Percentiles rank a stretch among this genome's conserved stretches.
These are phyloP conservation scores for Pygoscelis adeliae DNA, from an alignment of 2,113 vertebrate genomes.

Conservation along the genomic window DNA sequence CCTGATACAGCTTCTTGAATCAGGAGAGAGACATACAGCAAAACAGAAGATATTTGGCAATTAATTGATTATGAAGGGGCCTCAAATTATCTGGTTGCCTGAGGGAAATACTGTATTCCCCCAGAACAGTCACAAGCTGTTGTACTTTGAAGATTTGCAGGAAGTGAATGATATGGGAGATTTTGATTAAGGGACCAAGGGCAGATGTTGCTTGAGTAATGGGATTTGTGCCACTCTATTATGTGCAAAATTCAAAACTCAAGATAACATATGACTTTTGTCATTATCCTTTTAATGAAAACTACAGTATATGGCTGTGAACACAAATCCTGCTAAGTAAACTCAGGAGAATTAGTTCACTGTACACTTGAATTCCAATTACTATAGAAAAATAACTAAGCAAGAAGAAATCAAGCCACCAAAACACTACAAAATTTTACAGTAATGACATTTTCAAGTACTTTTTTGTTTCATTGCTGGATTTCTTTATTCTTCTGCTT, in stretches of 20 bases:
- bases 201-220: slow-evolving; percentile 43
- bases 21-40: not conserved
- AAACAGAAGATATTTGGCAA: not conserved
- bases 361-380: slow-evolving; percentile 36
- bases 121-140: not conserved
- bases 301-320: slow-evolving; percentile 20
- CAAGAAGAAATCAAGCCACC: not conserved
- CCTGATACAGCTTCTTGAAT: not conserved
- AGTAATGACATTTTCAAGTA: not conserved
- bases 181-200: slow-evolving; percentile 45
- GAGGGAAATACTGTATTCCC: not conserved
- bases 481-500: not conserved
- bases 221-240: slow-evolving; percentile 56
- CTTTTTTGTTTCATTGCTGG: not conserved
- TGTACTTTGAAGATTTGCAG: slow-evolving; percentile 53
- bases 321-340: slow-evolving; percentile 56
- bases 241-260: slow-evolving; percentile 29
- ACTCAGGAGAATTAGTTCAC: slow-evolving; percentile 49
- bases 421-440: not conserved
- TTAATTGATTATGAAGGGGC: slow-evolving; percentile 33
- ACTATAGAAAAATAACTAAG: slow-evolving; percentile 22
- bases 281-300: slow-evolving; percentile 61
- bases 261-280: slow-evolving; percentile 54
- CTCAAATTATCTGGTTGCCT: not conserved
- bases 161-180: slow-evolving; percentile 25